Base-by-base conservation (phyloP, 2,888 invertebrate species). In the Boloria euphrosyne region DNA sequence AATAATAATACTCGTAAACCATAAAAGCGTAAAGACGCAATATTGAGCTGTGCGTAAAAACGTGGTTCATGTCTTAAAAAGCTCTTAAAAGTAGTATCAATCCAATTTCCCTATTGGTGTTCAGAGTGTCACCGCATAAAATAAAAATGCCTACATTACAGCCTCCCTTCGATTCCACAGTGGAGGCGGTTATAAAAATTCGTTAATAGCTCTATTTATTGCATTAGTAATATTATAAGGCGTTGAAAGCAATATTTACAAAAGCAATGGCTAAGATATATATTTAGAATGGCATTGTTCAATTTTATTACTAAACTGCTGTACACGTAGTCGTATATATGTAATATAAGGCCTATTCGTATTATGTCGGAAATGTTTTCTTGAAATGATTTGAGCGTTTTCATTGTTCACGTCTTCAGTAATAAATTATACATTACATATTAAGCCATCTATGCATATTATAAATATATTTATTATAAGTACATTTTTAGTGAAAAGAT, bases 61-160 rank as follows among this genome's bases (percentile, higher is more conserved):
- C 57, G 65, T 80, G 82, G 78, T 84, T 87, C 86, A 85, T 83
- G 86, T 84, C 87, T 57, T 83, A 85, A 90, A 88, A 88, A 87
- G 83, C 85, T 84, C 83, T 90, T 86, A 89, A 89, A 90, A 88
- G 84, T 88, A 89, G 87, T 88, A 90, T 86, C 87, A 88, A 87
- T 89, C 89, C 90, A 90, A 90, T 90, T 90, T 90, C 87, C 88
- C 87, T 89, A 90, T 87, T 85, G 86, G 84, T 81, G 84, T 84
- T 84, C 82, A 80, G 83, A 82, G 86, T 88, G 89, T 89, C 87
- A 87, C 85, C 81, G 86, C 84, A 84, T 89, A 88, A 89, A 90
- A 89, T 89, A 90, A 90, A 90, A 90, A 89, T 85, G 86, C 84
- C 84, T 81, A 84, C 83, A 82, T 86, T 84, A 87, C 84, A 83